Percentiles rank a stretch among this genome's conserved stretches.
Evolutionary conservation across 2,888 invertebrate species (phyloP).

Genomic region (Epiblema foenella): DNA sequence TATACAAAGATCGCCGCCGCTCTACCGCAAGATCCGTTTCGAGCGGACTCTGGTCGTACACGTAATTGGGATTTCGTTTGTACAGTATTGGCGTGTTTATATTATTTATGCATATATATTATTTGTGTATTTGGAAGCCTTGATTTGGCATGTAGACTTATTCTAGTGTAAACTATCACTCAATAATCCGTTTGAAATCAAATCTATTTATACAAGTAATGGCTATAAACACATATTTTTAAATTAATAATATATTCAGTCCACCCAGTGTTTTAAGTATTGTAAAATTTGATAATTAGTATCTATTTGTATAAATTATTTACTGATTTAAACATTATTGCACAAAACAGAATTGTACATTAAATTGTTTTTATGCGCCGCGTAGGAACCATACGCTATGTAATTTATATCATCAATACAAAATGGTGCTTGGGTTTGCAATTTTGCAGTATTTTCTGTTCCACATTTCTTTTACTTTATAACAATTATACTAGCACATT

Average conservation of each 20-base stretch:
- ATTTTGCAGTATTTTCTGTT: background rate
- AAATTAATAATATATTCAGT: background rate
- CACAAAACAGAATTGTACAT: too few relatives aligned
- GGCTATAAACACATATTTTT: background rate
- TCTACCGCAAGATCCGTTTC: too few relatives aligned
- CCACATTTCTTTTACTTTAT: background rate
- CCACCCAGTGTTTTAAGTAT: background rate
- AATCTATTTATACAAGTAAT: background rate
- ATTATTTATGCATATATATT: slow-evolving; percentile 9
- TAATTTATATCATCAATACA: background rate
- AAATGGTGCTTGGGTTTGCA: background rate
- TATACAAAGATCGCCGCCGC: too few relatives aligned
- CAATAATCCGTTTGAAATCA: background rate
- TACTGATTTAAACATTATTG: too few relatives aligned
- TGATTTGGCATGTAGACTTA: slow-evolving; percentile 31
- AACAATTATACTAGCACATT: background rate
- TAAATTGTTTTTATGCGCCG: too few relatives aligned
- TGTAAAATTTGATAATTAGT: background rate
- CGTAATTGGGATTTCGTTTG: background rate
- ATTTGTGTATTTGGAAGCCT: slow-evolving; percentile 26
- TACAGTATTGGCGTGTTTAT: slow-evolving; percentile 1
- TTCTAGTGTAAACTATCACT: background rate
- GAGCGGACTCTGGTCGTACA: too few relatives aligned
- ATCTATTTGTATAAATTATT: too few relatives aligned
- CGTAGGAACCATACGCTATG: too few relatives aligned